These are phyloP conservation scores for Gambusia yucatana DNA, from an alignment of 2,797 vertebrate species.

Conservation along the genomic window DNA sequence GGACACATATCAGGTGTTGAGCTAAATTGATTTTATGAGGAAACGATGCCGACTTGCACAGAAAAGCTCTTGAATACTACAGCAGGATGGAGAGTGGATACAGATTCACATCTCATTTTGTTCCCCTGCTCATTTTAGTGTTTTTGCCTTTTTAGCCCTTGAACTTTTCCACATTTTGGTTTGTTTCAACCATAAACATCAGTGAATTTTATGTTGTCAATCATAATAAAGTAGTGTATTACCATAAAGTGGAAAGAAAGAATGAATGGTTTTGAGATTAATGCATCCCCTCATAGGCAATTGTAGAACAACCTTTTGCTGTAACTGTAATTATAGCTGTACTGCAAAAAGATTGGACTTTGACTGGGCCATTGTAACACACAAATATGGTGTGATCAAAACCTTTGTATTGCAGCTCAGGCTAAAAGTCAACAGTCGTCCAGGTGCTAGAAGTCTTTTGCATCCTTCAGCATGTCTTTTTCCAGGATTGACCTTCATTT, in stretches of 20 bases:
- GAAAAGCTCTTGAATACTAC: slow-evolving; percentile 21
- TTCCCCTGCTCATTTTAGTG: slow-evolving; percentile 8
- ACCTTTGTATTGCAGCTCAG: not conserved
- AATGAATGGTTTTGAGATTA: not conserved
- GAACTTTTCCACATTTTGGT: not conserved
- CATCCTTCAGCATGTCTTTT: not conserved
- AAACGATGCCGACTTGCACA: slow-evolving; percentile 31
- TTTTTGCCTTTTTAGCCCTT: not conserved
- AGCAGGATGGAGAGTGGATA: slow-evolving; percentile 50
- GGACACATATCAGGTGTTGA: slow-evolving; percentile 49
- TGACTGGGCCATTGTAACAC: not conserved
- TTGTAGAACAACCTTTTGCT: not conserved
- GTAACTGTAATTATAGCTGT: not conserved
- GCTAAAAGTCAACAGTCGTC: not conserved
- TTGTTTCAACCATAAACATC: not conserved
- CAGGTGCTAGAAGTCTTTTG: not conserved
- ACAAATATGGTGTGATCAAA: not conserved
- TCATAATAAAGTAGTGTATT: not conserved
- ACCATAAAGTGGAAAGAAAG: not conserved
- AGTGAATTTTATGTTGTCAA: not conserved
- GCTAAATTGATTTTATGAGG: slow-evolving; percentile 59
- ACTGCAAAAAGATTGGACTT: not conserved
- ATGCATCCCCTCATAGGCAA: not conserved
- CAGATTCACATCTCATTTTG: slow-evolving; percentile 58
- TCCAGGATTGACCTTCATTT: not conserved